Percentiles rank a stretch among this genome's conserved stretches.
Conservation (phyloP, 2,797 vertebrate genomes). For the Siniperca undulata region DNA sequence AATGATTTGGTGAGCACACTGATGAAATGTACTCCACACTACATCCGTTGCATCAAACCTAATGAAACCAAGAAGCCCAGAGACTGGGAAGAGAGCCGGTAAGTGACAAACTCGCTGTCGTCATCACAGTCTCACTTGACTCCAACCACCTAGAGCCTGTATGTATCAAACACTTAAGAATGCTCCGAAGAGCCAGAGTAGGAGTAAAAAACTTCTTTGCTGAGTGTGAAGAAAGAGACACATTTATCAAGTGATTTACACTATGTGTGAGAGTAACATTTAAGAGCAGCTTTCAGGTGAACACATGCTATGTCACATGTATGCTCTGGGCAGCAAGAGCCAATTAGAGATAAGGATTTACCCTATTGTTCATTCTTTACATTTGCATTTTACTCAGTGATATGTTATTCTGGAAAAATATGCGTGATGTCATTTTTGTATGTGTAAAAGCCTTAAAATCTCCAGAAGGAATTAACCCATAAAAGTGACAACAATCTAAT, state of each 20-base stretch:
- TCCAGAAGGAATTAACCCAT: background rate
- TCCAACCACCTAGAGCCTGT: background rate
- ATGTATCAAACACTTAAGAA: background rate
- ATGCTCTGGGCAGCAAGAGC: background rate
- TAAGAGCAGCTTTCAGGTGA: background rate
- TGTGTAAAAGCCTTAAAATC: background rate
- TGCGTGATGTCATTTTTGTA: background rate
- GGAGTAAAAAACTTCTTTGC: background rate
- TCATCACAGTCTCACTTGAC: background rate
- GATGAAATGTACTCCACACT: constrained; percentile 99
- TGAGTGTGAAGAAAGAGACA: background rate
- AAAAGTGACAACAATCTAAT: background rate
- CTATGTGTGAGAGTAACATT: background rate
- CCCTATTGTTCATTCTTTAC: background rate
- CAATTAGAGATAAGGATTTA: background rate
- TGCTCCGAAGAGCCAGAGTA: no score
- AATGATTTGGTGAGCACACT: constrained; percentile 97
- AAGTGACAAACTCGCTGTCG: constrained; percentile 38
- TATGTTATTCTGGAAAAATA: background rate
- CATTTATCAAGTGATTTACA: background rate
- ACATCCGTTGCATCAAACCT: constrained; percentile 99
- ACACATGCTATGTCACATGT: background rate
- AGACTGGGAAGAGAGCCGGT: constrained; percentile 99
- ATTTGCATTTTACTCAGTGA: background rate
- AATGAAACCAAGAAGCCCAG: constrained; percentile 97